Conservation (phyloP, 2,113 vertebrate genomes). For the Passer montanus region DNA sequence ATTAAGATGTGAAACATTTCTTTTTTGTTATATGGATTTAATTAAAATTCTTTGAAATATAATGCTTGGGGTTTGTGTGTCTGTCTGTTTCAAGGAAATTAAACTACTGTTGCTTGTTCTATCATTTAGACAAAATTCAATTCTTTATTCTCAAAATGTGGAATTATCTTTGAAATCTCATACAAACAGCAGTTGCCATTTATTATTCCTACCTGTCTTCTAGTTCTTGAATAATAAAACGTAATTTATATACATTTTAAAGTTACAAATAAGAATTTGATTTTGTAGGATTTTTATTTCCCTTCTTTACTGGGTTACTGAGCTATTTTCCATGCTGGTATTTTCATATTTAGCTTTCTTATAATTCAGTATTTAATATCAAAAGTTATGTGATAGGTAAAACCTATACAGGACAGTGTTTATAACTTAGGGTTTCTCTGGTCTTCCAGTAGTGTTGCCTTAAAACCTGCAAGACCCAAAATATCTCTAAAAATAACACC, state of each 20-base stretch:
- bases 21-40: constrained; percentile 61
- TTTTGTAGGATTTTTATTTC: not conserved
- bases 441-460: not conserved
- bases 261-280: not conserved
- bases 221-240: not conserved
- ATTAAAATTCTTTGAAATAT: constrained; percentile 61
- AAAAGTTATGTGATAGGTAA: not conserved
- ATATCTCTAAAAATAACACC: not conserved
- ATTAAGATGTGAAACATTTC: constrained; percentile 44
- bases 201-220: not conserved
- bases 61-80: constrained; percentile 2
- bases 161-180: not conserved
- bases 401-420: not conserved
- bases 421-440: not conserved
- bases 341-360: not conserved
- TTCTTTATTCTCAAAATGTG: not conserved
- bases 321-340: not conserved
- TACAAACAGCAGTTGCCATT: not conserved
- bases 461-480: not conserved
- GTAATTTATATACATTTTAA: not conserved
- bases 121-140: not conserved
- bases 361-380: not conserved
- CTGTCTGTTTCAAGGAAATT: constrained; percentile 26
- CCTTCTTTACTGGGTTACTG: not conserved
- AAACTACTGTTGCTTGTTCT: not conserved